Evolutionary conservation across 1,140 invertebrate genomes (phyloP).

Genomic region (Condylostylus longicornis): DNA sequence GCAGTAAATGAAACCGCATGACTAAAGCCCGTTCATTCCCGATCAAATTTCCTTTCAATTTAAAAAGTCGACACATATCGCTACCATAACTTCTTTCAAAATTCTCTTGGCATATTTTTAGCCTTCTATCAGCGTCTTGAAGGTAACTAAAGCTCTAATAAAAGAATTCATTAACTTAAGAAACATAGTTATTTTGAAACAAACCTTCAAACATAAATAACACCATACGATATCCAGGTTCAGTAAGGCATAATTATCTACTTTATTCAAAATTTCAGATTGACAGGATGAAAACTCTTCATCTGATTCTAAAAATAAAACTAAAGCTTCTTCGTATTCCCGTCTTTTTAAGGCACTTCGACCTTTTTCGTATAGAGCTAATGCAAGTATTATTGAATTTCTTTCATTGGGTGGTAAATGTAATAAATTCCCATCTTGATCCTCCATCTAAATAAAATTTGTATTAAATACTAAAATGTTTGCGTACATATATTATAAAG

Average conservation of each 20-base stretch:
- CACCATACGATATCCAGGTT: slow-evolving; percentile 76
- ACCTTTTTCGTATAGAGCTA: slow-evolving; percentile 65
- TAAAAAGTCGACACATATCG: slow-evolving; percentile 49
- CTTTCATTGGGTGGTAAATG: slow-evolving; percentile 49
- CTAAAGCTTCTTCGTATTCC: slow-evolving; percentile 49
- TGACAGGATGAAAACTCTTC: slow-evolving; percentile 52
- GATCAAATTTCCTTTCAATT: slow-evolving; percentile 46
- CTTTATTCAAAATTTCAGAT: slow-evolving; percentile 45
- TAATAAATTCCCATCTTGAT: slow-evolving; percentile 57
- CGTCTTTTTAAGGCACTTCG: slow-evolving; percentile 44
- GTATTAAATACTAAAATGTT: slow-evolving; percentile 5
- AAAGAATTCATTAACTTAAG: neutral
- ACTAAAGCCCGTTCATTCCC: slow-evolving; percentile 56
- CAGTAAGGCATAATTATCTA: slow-evolving; percentile 68
- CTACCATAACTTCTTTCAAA: slow-evolving; percentile 54
- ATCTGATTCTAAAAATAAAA: slow-evolving; percentile 61
- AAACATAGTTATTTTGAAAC: neutral
- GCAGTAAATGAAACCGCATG: slow-evolving; percentile 58
- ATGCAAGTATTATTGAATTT: slow-evolving; percentile 50
- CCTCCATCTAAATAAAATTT: slow-evolving; percentile 46
- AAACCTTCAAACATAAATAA: slow-evolving; percentile 47
- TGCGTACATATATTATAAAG: neutral
- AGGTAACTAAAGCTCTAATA: slow-evolving; percentile 18
- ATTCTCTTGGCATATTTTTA: slow-evolving; percentile 46
- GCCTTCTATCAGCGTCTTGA: slow-evolving; percentile 51